phyloP scores from a whole-genome alignment of 1,140 invertebrate species.

The Danaus plexippus region DNA sequence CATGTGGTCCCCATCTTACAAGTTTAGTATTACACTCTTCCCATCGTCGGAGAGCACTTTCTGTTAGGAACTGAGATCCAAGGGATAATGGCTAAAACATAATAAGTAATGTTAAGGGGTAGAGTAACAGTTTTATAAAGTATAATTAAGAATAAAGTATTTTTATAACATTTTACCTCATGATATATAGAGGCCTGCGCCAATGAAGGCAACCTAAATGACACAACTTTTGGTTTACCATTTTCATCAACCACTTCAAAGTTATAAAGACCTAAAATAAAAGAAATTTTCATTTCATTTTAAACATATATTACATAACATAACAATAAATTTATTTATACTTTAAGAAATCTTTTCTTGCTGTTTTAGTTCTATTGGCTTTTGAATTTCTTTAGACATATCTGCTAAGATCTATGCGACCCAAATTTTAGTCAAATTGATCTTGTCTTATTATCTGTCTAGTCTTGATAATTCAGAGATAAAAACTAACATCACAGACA shows the following conservation, averaged over 20 bases:
- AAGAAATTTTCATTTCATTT: background rate
- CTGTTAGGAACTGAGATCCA: conserved; percentile 82
- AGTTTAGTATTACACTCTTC: conserved; percentile 89
- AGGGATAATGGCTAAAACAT: conserved; percentile 77
- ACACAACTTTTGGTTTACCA: conserved; percentile 85
- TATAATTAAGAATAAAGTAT: too few relatives aligned
- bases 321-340: too few relatives aligned
- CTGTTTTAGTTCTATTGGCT: too few relatives aligned
- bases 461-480: too few relatives aligned
- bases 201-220: conserved; percentile 89
- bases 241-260: conserved; percentile 82
- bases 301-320: conserved; percentile 1
- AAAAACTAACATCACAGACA: too few relatives aligned
- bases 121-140: too few relatives aligned
- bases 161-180: conserved; percentile 75
- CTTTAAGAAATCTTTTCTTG: too few relatives aligned
- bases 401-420: too few relatives aligned
- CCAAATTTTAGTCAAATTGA: too few relatives aligned
- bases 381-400: too few relatives aligned
- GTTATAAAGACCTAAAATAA: conserved; percentile 81
- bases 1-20: conserved; percentile 88
- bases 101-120: conserved; percentile 1
- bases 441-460: too few relatives aligned
- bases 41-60: conserved; percentile 83
- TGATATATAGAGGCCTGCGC: conserved; percentile 93